Evolutionary conservation across 1,140 invertebrate species (phyloP).

Genomic region (Drosophila nigrodunni): DNA sequence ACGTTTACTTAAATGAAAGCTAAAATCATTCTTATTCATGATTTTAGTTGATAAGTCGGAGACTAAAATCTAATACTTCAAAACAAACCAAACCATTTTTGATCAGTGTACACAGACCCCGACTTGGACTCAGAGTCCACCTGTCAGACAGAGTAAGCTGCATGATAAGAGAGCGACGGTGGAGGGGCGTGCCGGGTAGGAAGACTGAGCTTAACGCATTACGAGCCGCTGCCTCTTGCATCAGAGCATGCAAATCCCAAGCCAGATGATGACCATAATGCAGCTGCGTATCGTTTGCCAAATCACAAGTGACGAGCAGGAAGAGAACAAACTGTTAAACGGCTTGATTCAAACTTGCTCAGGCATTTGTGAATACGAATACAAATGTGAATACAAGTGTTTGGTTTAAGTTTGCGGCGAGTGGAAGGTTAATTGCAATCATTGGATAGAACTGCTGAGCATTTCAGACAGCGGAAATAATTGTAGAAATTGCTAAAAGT

Average conservation of each 20-base stretch:
- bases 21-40: too few relatives aligned
- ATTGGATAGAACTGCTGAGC: constrained; percentile 34
- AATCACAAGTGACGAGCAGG: constrained; percentile 43
- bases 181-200: neutral
- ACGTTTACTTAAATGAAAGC: too few relatives aligned
- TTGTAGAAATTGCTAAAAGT: constrained; percentile 33
- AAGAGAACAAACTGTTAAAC: constrained; percentile 12
- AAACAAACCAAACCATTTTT: too few relatives aligned
- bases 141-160: constrained; percentile 30
- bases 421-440: constrained; percentile 44
- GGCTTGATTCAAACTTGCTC: constrained; percentile 31
- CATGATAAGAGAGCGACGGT: neutral
- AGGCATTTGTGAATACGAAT: constrained; percentile 13
- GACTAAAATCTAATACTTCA: too few relatives aligned
- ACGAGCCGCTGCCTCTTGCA: constrained; percentile 42
- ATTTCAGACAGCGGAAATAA: constrained; percentile 45
- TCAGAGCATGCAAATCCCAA: constrained; percentile 39
- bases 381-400: neutral
- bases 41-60: too few relatives aligned
- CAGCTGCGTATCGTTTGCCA: constrained; percentile 42
- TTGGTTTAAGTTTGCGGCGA: constrained; percentile 13
- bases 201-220: constrained; percentile 40
- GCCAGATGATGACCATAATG: constrained; percentile 48
- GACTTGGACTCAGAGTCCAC: constrained; percentile 11
- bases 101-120: neutral